Conservation (phyloP, 2,113 vertebrate genomes). For the Podarcis cretensis region DNA sequence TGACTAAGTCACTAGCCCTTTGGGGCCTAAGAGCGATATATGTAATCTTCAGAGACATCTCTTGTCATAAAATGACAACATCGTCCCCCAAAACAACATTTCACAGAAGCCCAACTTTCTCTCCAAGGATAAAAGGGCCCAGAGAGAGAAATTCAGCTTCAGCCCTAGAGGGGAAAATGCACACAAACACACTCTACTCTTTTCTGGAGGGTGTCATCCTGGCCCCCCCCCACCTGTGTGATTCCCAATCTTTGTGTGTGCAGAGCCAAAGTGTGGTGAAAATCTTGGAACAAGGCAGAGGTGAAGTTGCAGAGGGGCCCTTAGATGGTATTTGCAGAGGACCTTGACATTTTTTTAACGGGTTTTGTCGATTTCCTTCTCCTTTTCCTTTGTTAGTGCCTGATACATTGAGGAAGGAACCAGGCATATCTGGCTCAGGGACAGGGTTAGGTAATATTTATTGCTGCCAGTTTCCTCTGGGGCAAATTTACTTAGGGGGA, state of each 20-base stretch:
- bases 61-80: too few relatives aligned
- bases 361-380: not conserved
- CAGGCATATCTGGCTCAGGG: constrained; percentile 59
- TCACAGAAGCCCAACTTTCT: too few relatives aligned
- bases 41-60: too few relatives aligned
- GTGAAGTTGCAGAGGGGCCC: not conserved
- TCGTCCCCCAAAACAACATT: too few relatives aligned
- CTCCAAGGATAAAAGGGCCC: too few relatives aligned
- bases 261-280: not conserved
- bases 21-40: too few relatives aligned
- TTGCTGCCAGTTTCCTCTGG: constrained; percentile 58
- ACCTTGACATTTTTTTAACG: not conserved
- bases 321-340: not conserved
- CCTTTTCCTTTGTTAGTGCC: constrained; percentile 41
- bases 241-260: not conserved
- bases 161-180: too few relatives aligned
- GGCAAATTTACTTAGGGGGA: constrained; percentile 54
- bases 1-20: too few relatives aligned
- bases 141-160: too few relatives aligned
- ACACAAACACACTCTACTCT: too few relatives aligned
- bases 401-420: constrained; percentile 58
- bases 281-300: not conserved
- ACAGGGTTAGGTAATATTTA: constrained; percentile 48
- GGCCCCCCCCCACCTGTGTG: too few relatives aligned
- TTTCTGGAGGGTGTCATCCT: not conserved